Percentiles rank a stretch among this genome's conserved stretches.
Evolutionary conservation across 2,113 vertebrate species (phyloP).

Genomic region (Rhinopomastus cyanomelas): DNA sequence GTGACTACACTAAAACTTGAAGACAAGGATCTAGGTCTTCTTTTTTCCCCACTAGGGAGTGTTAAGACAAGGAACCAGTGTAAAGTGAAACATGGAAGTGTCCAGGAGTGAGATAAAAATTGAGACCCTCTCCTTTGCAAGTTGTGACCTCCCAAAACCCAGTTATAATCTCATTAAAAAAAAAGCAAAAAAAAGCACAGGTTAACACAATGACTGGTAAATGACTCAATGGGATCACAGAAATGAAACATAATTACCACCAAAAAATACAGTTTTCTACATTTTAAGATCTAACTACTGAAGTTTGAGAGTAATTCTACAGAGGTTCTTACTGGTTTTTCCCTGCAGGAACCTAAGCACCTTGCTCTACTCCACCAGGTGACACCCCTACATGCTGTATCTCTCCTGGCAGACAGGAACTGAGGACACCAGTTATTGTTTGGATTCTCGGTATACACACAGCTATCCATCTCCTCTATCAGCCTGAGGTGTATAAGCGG

Average conservation of each 20-base stretch:
- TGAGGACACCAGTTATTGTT: background rate
- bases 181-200: conserved; percentile 6
- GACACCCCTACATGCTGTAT: rapidly evolving
- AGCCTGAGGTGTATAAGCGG: rapidly evolving
- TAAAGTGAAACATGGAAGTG: background rate
- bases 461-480: background rate
- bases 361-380: background rate
- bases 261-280: background rate
- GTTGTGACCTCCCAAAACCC: background rate
- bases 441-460: background rate
- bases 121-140: background rate
- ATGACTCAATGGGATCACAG: background rate
- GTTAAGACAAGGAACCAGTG: background rate
- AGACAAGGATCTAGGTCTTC: background rate
- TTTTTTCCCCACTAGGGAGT: background rate
- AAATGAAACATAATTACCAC: background rate
- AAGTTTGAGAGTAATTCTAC: background rate
- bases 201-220: background rate
- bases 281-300: background rate
- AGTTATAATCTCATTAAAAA: background rate
- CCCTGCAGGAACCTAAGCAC: background rate
- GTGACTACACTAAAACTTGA: background rate
- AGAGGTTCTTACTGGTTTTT: background rate
- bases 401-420: background rate
- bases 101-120: background rate